A percentile compares a stretch with the other conserved stretches of the same genome.
Conservation (phyloP, 2,797 vertebrate species). For the Melanotaenia trifasciata region DNA sequence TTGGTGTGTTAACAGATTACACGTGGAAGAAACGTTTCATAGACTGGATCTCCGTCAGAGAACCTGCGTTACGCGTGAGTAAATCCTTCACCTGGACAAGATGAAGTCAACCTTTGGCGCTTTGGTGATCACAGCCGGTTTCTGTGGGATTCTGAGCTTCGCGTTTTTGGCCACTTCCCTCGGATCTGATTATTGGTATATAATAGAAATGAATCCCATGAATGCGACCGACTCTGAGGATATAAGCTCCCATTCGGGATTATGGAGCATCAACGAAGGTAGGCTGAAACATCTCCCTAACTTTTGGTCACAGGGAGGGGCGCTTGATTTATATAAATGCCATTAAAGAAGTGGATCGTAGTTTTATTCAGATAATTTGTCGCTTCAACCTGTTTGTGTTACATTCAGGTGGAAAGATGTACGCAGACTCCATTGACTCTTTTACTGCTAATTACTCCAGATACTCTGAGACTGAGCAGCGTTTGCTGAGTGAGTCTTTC, state of each 20-base stretch:
- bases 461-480: constrained; percentile 69
- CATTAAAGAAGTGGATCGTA: background rate
- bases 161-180: constrained; percentile 78
- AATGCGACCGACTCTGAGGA: constrained; percentile 67
- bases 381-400: background rate
- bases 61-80: constrained; percentile 14
- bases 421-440: constrained; percentile 50
- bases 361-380: background rate
- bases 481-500: constrained; percentile 81
- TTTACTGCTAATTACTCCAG: constrained; percentile 67
- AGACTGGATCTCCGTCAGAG: background rate
- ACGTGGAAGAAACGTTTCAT: background rate
- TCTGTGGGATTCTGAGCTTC: constrained; percentile 83
- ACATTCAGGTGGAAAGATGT: constrained; percentile 65
- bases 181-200: constrained; percentile 86
- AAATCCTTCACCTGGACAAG: background rate
- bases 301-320: background rate
- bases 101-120: constrained; percentile 70
- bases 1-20: background rate
- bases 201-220: constrained; percentile 77
- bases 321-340: background rate
- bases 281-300: background rate
- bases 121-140: constrained; percentile 76
- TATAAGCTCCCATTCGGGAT: constrained; percentile 80
- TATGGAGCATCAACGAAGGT: constrained; percentile 85